Percentiles rank a stretch among this genome's conserved stretches.
Evolutionary conservation across 2,888 invertebrate genomes (phyloP).

Genomic region (Cosmia trapezina): DNA sequence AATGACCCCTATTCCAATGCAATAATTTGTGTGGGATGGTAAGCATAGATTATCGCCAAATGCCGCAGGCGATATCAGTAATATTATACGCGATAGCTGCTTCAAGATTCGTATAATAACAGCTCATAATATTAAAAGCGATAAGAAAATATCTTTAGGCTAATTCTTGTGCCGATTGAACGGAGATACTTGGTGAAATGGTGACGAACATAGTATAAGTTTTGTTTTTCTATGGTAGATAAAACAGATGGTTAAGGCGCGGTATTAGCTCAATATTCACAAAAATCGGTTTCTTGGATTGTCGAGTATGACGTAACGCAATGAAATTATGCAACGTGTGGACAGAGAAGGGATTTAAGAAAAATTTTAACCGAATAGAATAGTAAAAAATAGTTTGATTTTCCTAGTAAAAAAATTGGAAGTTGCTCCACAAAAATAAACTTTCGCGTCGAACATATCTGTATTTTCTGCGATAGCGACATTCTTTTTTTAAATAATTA

Average conservation of each 20-base stretch:
- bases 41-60: conserved; percentile 54
- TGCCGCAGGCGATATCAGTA: conserved; percentile 54
- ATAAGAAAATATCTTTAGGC: conserved; percentile 37
- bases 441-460: too few relatives aligned
- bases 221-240: background rate
- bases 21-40: conserved; percentile 50
- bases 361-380: too few relatives aligned
- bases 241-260: background rate
- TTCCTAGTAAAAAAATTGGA: too few relatives aligned
- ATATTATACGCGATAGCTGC: conserved; percentile 39
- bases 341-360: too few relatives aligned
- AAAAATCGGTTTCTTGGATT: too few relatives aligned
- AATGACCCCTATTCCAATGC: conserved; percentile 50
- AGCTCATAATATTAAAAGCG: conserved; percentile 21
- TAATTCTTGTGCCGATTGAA: conserved; percentile 13
- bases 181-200: background rate
- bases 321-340: too few relatives aligned
- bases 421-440: too few relatives aligned
- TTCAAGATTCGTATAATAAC: conserved; percentile 48
- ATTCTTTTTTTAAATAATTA: too few relatives aligned
- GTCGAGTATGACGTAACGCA: too few relatives aligned
- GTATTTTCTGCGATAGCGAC: too few relatives aligned
- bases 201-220: background rate
- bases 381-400: too few relatives aligned
- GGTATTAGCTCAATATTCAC: too few relatives aligned